A percentile compares a stretch with the other conserved stretches of the same genome.
Conservation (phyloP, 2,797 vertebrate species). For the Ptychobarbus kaznakovi region DNA sequence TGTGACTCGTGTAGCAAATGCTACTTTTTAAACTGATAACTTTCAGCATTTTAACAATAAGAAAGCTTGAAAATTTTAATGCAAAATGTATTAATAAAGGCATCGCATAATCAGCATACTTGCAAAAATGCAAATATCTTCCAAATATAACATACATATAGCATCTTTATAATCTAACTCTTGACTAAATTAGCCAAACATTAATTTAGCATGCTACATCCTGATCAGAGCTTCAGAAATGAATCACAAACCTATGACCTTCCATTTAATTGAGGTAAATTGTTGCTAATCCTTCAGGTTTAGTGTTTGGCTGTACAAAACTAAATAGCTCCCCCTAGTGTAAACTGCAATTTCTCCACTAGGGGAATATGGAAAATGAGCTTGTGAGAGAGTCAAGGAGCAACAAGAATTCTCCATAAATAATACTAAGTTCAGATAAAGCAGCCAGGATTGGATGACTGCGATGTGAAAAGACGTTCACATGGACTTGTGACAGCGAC, state of each 20-base stretch:
- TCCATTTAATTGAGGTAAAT: background rate
- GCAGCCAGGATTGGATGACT: no score
- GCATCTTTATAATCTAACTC: background rate
- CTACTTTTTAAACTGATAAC: background rate
- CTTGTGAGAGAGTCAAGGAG: background rate
- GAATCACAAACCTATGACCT: conserved; percentile 1
- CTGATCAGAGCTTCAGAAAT: conserved; percentile 25
- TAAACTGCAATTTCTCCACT: conserved; percentile 59
- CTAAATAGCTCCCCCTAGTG: conserved; percentile 84
- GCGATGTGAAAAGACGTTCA: background rate
- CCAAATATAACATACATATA: background rate
- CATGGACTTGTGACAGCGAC: background rate
- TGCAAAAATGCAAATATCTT: background rate
- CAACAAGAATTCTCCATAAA: background rate
- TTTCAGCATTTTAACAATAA: background rate
- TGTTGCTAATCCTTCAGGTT: background rate
- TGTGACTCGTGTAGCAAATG: no score
- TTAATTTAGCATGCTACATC: background rate
- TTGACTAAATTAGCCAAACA: background rate
- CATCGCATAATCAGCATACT: background rate
- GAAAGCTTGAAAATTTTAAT: background rate
- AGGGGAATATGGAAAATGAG: background rate
- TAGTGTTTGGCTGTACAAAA: conserved; percentile 37
- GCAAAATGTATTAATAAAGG: background rate
- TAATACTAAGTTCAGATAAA: background rate